Base-by-base conservation (phyloP, 2,888 invertebrate genomes). In the Argyra leucocephala region DNA sequence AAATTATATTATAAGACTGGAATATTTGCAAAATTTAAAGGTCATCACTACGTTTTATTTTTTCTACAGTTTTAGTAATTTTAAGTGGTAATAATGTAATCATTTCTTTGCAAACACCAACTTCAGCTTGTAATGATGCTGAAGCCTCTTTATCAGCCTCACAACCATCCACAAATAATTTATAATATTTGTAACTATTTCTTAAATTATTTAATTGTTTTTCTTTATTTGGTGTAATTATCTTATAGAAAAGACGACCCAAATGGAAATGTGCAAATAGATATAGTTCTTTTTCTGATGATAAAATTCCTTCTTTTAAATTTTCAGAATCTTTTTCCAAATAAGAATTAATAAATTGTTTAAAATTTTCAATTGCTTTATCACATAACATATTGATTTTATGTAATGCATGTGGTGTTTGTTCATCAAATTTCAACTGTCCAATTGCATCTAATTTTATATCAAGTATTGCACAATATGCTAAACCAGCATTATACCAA, bases 401-500 rank as follows among this genome's bases (percentile, higher is more conserved):
- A 37, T 84, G 84, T 12, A 91, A 76, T 9, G 85, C 83, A 68
- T 89, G 87, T 0, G 88, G 84, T 1, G 85, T 83, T 0, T 89
- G 88, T 0, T 76, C 79, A 65, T 83, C 83, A 1, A 69, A 70
- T 62, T 77, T 75, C 10, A 69, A 58, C 18, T 67, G 24, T 65
- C 83, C 82, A 1, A 90, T 71, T 72, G 83, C 84, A 65, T 90
- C 88, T 2, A 87, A 73, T 78, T 96, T 96, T n/a, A 93, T 87
- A 69, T 93, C 89, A n/a, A 93, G 78, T 73, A 96, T 89, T 62
- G 89, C 88, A 0, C 86, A 85, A 72, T 91, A 90, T 0, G 86
- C 86, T 75, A 91, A 89, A 0, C 89, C 96, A 0, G 95, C 82
- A 75, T 95, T 94, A 74, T 87, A 91, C 89, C 93, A 91, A 58